Conservation (phyloP, 2,888 invertebrate genomes). For the Eustalomyia histrio region DNA sequence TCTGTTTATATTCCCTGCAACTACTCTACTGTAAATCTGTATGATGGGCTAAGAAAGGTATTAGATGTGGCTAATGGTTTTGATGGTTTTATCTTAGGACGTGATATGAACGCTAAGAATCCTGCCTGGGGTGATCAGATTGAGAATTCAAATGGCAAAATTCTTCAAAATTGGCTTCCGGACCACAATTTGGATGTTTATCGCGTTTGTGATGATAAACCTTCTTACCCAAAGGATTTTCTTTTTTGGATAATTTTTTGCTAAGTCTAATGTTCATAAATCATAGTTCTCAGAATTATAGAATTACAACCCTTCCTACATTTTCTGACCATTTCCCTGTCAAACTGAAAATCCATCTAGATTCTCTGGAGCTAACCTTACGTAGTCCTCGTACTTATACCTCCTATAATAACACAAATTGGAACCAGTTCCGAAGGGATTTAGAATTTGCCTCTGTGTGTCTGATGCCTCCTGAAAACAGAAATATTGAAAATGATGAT, state of each 20-base stretch:
- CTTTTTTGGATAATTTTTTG: slow-evolving; percentile 9
- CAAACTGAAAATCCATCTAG: not conserved
- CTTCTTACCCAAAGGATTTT: not conserved
- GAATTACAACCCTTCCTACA: not conserved
- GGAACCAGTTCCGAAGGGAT: not conserved
- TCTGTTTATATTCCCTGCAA: slow-evolving; percentile 17
- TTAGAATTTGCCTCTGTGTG: no score
- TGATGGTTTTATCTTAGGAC: not conserved
- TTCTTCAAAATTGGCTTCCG: not conserved
- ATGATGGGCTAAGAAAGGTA: not conserved
- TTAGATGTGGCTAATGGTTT: not conserved
- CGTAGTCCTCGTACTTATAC: not conserved
- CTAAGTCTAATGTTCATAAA: no score
- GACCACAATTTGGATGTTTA: not conserved
- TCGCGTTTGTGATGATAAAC: not conserved
- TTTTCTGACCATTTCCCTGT: slow-evolving; percentile 10
- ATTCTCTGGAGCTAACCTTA: not conserved
- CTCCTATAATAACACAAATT: not conserved
- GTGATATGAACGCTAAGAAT: not conserved
- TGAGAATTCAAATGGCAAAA: not conserved
- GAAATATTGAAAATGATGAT: not conserved
- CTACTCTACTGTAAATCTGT: not conserved
- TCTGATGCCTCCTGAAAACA: not conserved
- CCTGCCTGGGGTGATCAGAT: not conserved
- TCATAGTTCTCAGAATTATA: no score